Evolutionary conservation across 2,888 invertebrate genomes (phyloP).

Genomic region (Acanthacorydalis orientalis): DNA sequence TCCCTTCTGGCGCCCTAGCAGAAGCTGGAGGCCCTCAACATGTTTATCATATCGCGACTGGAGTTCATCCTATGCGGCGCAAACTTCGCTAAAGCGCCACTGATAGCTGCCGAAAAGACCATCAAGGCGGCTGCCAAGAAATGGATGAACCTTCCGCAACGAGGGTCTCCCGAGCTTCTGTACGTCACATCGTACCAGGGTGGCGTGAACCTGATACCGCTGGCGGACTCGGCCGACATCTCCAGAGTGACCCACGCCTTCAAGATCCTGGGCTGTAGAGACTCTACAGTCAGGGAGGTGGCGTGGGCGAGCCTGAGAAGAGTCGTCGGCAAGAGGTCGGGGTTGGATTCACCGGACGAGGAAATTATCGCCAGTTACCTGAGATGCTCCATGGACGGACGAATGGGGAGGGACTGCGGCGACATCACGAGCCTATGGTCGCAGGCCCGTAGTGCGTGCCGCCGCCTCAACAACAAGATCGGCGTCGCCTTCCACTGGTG

Average conservation of each 20-base stretch:
- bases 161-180: no score
- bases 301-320: slow-evolving; percentile 11
- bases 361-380: slow-evolving; percentile 14
- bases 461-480: no score
- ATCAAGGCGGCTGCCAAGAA: slow-evolving; percentile 15
- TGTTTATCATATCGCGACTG: slow-evolving; percentile 15
- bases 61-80: slow-evolving; percentile 16
- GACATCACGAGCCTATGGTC: slow-evolving; percentile 12
- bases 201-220: no score
- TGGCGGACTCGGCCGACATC: slow-evolving; percentile 15
- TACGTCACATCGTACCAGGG: no score
- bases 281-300: slow-evolving; percentile 10
- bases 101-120: no score
- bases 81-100: slow-evolving; percentile 12
- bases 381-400: slow-evolving; percentile 12
- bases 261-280: slow-evolving; percentile 14
- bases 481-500: no score
- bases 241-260: slow-evolving; percentile 16
- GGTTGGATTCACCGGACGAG: slow-evolving; percentile 5
- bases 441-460: no score
- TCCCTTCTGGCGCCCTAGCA: slow-evolving; percentile 10
- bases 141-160: no score
- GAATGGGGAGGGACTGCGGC: slow-evolving; percentile 9
- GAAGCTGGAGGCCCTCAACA: no score
- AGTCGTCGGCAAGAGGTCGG: slow-evolving; percentile 10